Percentiles rank a stretch among this genome's conserved stretches.
Evolutionary conservation across 2,888 invertebrate genomes (phyloP).

Genomic region (Troides aeacus): DNA sequence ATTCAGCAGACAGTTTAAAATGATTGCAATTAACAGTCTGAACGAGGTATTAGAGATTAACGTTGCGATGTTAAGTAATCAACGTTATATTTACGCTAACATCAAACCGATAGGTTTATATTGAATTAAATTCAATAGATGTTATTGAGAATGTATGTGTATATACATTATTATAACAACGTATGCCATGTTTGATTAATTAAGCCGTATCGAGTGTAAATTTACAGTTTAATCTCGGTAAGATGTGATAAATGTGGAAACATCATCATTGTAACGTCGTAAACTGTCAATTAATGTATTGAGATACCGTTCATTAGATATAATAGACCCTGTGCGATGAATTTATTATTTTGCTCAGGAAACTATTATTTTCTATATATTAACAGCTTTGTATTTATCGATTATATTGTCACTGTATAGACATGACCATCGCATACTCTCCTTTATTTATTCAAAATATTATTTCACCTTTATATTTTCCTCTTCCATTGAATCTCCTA

Average conservation of each 20-base stretch:
- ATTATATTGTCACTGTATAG: too few species aligned
- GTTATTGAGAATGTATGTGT: background rate
- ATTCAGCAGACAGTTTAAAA: constrained; percentile 33
- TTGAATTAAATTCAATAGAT: constrained; percentile 5
- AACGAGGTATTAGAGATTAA: background rate
- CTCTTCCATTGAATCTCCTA: too few species aligned
- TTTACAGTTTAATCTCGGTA: background rate
- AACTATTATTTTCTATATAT: background rate
- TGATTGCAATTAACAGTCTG: constrained; percentile 23
- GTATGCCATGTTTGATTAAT: background rate
- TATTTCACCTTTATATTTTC: too few species aligned
- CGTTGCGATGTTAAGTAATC: constrained; percentile 2
- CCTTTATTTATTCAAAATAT: too few species aligned
- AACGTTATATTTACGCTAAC: constrained; percentile 1
- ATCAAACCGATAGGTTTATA: constrained; percentile 1
- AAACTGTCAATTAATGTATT: constrained; percentile 1
- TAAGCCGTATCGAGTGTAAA: background rate
- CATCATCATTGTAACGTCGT: background rate
- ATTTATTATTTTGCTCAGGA: background rate
- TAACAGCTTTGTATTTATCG: too few species aligned
- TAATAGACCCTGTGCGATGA: background rate
- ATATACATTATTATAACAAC: background rate
- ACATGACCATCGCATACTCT: too few species aligned
- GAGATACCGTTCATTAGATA: background rate
- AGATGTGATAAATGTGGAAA: background rate